A percentile compares a stretch with the other conserved stretches of the same genome.
phyloP scores from a whole-genome alignment of 2,113 vertebrate species.

The Semnornis frantzii region DNA sequence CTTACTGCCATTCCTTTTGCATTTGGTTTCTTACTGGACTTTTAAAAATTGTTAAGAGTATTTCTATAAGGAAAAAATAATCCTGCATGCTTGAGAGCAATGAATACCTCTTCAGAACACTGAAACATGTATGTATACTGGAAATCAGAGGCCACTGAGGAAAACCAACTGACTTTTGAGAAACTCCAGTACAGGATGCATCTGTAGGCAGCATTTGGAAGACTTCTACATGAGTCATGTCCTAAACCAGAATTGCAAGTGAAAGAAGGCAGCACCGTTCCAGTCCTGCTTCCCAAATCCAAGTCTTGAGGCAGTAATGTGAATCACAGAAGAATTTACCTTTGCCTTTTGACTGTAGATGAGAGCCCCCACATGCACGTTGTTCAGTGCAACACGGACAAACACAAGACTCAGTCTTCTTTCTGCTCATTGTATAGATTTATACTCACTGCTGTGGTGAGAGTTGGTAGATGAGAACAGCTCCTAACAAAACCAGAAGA shows the following conservation, averaged over 20 bases:
- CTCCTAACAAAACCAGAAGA: not conserved
- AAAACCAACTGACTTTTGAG: not conserved
- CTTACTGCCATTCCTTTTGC: not conserved
- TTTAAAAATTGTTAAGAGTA: not conserved
- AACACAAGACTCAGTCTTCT: not conserved
- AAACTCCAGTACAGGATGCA: not conserved
- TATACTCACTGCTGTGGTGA: not conserved
- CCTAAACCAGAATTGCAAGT: not conserved
- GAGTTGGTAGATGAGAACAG: not conserved
- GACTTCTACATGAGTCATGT: conserved; percentile 3
- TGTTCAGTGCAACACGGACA: not conserved
- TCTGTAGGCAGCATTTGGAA: conserved; percentile 12
- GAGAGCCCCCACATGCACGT: accelerated
- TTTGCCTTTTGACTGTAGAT: not conserved
- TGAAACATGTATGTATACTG: not conserved
- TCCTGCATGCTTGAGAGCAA: not conserved
- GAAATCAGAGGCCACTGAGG: not conserved
- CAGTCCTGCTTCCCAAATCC: not conserved
- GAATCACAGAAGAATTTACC: not conserved
- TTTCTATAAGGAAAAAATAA: not conserved
- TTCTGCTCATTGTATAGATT: not conserved
- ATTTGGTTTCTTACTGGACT: not conserved
- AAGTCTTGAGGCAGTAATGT: not conserved
- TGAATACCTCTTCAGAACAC: not conserved
- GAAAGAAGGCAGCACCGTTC: not conserved